Base-by-base conservation (phyloP, 2,113 vertebrate species). In the Osmerus mordax region DNA sequence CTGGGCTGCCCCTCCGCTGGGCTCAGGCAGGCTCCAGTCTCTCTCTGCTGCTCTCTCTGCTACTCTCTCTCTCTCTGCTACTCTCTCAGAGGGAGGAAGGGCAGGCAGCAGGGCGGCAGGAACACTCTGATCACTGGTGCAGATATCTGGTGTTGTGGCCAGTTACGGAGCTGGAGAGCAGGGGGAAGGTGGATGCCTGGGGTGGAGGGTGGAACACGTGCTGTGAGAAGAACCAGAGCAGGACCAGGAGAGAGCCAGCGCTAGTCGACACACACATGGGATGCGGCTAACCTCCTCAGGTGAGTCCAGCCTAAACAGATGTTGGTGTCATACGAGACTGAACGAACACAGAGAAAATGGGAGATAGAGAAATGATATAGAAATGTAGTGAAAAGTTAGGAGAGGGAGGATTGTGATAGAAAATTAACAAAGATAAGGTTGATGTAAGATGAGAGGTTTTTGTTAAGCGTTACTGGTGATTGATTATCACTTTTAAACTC, bases 281-380 rank as follows among this genome's bases (percentile, higher is more conserved):
- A 79, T 60, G 15, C 78, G 78, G 68, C 6, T 21, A 70, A 32
- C 78, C 73, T 36, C 71, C 73, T 36, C 71, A 81, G 86, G 84
- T 88, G 85, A 89, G 76, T 41, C 80, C 69, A 74, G 66, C 23
- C 65, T 64, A 13, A 32, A 53, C 16, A 71, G 81, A 81, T 73
- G 77, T 74, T 58, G 69, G 9, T 67, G 75, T 25, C 13, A 28
- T 53, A 5, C 28, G 47, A 21, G 28, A 47, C 41, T 8, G 16
- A 8, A 36, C 14, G 28, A 62, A 62, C 16, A 47, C 41, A 47
- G 41, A 47, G 8, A 47, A 47, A 47, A 47, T 11, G 7, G 41
- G 25, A 47, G 9, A 12, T 36, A 7, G 6, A 36, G 32, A 36
- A 7, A 36, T 36, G 4, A 36, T 36, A 7, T 5, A 47, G 41